A percentile compares a stretch with the other conserved stretches of the same genome.
Evolutionary conservation across 2,113 vertebrate genomes (phyloP).

Genomic region (Orycteropus afer): DNA sequence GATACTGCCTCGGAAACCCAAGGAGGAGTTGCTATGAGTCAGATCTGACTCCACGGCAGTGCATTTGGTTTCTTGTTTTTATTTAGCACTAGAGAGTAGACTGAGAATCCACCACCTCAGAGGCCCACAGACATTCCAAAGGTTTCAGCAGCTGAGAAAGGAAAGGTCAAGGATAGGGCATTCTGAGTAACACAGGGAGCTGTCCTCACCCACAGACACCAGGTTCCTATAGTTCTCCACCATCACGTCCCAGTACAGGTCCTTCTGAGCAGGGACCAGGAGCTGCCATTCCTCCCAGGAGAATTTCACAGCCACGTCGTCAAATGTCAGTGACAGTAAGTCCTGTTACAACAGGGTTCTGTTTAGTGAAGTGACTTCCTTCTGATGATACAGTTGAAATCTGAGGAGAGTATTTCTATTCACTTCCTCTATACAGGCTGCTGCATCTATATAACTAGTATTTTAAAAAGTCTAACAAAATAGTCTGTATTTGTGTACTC

Average conservation of each 20-base stretch:
- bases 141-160: not conserved
- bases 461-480: not conserved
- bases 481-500: not conserved
- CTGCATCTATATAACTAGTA: not conserved
- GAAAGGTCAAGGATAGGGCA: not conserved
- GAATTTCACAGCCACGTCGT: not conserved
- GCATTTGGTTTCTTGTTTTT: no score
- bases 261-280: not conserved
- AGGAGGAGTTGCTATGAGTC: no score
- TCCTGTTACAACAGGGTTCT: not conserved
- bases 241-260: slow-evolving; percentile 29
- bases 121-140: no score
- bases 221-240: slow-evolving; percentile 46
- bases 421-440: not conserved
- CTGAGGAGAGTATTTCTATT: not conserved
- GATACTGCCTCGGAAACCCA: no score
- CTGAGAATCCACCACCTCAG: no score
- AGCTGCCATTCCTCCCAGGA: slow-evolving; percentile 51
- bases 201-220: slow-evolving; percentile 27
- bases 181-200: not conserved
- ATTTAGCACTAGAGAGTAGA: no score
- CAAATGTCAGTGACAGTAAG: not conserved
- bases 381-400: not conserved
- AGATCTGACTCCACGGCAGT: no score
- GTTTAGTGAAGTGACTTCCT: not conserved